phyloP scores from a whole-genome alignment of 2,797 vertebrate species.

The Microctenopoma lineatum region DNA sequence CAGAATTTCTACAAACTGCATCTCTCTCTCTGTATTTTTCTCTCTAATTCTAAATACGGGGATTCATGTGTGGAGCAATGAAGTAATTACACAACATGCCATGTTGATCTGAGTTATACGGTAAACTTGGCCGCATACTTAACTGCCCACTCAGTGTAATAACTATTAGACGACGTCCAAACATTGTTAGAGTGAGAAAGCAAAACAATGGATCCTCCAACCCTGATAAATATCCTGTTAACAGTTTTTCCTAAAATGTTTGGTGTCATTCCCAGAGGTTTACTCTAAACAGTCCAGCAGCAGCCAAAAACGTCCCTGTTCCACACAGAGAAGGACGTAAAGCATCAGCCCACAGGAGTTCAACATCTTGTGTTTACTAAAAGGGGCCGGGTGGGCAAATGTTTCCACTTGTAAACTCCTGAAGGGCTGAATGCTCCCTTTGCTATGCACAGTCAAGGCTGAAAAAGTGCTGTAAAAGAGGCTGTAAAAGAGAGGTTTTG shows the following conservation, averaged over 20 bases:
- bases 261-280: constrained; percentile 51
- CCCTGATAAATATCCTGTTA: constrained; percentile 63
- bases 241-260: constrained; percentile 50
- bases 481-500: constrained; percentile 28
- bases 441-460: constrained; percentile 56
- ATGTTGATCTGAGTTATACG: constrained; percentile 42
- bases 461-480: constrained; percentile 70
- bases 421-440: constrained; percentile 66
- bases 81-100: constrained; percentile 46
- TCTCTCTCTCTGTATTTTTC: constrained; percentile 15
- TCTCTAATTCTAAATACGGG: constrained; percentile 10
- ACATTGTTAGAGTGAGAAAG: constrained; percentile 22
- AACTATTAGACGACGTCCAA: constrained; percentile 25
- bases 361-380: constrained; percentile 70
- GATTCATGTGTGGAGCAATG: constrained; percentile 18
- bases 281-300: constrained; percentile 21
- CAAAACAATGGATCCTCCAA: constrained; percentile 44
- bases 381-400: constrained; percentile 54
- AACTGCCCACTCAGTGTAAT: constrained; percentile 41
- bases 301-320: constrained; percentile 30
- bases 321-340: constrained; percentile 31
- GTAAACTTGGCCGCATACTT: constrained; percentile 53
- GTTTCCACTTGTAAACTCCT: constrained; percentile 76
- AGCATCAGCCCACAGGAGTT: constrained; percentile 27
- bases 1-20: constrained; percentile 15